Evolutionary conservation across 2,888 invertebrate genomes (phyloP), one percentile per base, ranked within the genome.

Genomic region (Meteorus cinctellus): DNA sequence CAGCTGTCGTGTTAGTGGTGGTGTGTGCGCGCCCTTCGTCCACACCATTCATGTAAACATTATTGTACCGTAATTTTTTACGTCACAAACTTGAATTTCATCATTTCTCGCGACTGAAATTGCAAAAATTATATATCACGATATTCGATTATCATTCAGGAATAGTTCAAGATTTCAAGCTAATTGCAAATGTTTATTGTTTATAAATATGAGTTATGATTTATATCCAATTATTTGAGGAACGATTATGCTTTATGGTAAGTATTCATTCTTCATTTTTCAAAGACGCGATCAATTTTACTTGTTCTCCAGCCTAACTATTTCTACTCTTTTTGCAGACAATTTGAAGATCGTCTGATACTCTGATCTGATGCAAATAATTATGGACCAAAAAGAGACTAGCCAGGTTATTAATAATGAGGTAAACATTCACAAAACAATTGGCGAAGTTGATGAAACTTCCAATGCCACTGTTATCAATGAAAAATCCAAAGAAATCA

Each of bases 41-140:
- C 45, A 48, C 62, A 72, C 31, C n/a, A 45, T 72, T 63, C 72
- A 72, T 72, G 72, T 72, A 72, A 72, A 72, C 72, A 72, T 72
- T 48, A n/a, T 27, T 34, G 2, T 4, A 24, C 12, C 8, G 31
- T 10, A 8, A n/a, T 27, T 34, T 34, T 31, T 34, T 16, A 62
- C 63, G 29, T 31, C 27, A 27, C 19, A 27, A 24, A 62, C 41
- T 62, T 19, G 16, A 62, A 29, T 16, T 34, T 63, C 3, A 31
- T 34, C 8, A 41, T 41, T 12, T 1, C 16, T 14, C 12, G 12
- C 6, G 14, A 63, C 4, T 31, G 4, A 10, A 63, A 55, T 55
- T 24, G 55, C 27, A 62, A 27, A 34, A 10, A 63, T 63, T n/a
- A 34, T 34, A 31, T n/a, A 34, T 60, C 14, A 29, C 24, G 59